phyloP scores from a whole-genome alignment of 2,797 vertebrate species.

The Tragopan temminckii region DNA sequence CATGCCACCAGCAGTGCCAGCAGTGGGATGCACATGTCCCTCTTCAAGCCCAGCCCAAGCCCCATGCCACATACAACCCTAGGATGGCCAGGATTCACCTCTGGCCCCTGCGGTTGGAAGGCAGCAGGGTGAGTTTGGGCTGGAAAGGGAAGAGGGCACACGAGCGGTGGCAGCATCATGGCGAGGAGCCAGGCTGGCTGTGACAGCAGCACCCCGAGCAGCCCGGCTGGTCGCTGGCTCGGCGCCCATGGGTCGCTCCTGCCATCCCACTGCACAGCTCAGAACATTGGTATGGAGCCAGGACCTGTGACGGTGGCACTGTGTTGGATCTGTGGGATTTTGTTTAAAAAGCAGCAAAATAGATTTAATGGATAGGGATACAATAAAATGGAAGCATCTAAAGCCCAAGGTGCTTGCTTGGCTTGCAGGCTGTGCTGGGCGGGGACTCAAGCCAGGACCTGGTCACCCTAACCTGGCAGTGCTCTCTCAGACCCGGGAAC shows the following conservation, averaged over 20 bases:
- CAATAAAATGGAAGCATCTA: not conserved
- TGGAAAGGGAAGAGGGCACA: not conserved
- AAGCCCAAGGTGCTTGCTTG: rapidly evolving
- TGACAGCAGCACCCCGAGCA: not conserved
- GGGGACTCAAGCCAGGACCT: not conserved
- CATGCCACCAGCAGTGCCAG: rapidly evolving
- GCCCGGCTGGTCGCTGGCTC: not conserved
- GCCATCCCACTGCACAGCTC: no score
- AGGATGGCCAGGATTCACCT: not conserved
- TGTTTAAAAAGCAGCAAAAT: not conserved
- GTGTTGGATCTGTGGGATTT: not conserved
- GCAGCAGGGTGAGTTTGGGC: not conserved
- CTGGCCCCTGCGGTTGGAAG: rapidly evolving
- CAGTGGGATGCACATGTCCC: not conserved
- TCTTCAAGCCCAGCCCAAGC: not conserved
- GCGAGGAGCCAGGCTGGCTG: not conserved
- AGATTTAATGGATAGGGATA: not conserved
- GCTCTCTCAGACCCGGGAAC: not conserved
- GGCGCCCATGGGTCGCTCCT: rapidly evolving
- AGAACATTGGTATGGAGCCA: rapidly evolving
- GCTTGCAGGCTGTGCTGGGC: not conserved
- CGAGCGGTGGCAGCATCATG: rapidly evolving
- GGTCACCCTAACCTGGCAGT: rapidly evolving
- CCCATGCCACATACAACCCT: not conserved
- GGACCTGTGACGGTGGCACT: not conserved